A percentile compares a stretch with the other conserved stretches of the same genome.
Conservation (phyloP, 2,888 invertebrate species). For the Bedellia somnulentella region DNA sequence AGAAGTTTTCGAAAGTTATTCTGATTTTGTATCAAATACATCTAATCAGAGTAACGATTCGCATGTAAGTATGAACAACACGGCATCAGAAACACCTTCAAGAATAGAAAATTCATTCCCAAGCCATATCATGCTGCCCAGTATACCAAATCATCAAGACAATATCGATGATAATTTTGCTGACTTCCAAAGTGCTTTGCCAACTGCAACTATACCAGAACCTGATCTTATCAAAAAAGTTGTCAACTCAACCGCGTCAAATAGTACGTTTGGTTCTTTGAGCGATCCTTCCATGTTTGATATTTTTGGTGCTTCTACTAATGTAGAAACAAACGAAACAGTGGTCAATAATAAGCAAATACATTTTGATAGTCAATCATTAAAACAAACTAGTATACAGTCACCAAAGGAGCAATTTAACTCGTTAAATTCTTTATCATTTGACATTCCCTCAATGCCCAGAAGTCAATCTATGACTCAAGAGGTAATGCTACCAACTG, state of each 20-base stretch:
- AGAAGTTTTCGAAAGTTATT: slow-evolving; percentile 43
- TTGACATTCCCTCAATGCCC: neutral
- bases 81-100: neutral
- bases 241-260: neutral
- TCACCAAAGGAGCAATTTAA: too few species aligned
- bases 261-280: neutral
- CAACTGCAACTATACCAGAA: slow-evolving; percentile 8
- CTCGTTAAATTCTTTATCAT: neutral
- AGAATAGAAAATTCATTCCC: neutral
- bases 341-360: neutral
- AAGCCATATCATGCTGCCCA: neutral
- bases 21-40: slow-evolving; percentile 35
- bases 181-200: slow-evolving; percentile 43
- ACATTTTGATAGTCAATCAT: neutral
- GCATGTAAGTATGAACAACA: neutral
- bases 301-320: neutral
- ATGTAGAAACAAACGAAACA: neutral
- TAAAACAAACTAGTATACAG: too few species aligned
- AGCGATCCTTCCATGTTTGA: neutral
- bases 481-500: neutral
- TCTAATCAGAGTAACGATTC: slow-evolving; percentile 13
- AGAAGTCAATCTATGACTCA: neutral
- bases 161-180: slow-evolving; percentile 39
- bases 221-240: too few species aligned
- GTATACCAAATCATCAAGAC: neutral